Percentiles rank a stretch among this genome's conserved stretches.
These are phyloP conservation scores for Choristoneura rosaceana DNA, from an alignment of 2,888 invertebrate species.

Conservation along the genomic window DNA sequence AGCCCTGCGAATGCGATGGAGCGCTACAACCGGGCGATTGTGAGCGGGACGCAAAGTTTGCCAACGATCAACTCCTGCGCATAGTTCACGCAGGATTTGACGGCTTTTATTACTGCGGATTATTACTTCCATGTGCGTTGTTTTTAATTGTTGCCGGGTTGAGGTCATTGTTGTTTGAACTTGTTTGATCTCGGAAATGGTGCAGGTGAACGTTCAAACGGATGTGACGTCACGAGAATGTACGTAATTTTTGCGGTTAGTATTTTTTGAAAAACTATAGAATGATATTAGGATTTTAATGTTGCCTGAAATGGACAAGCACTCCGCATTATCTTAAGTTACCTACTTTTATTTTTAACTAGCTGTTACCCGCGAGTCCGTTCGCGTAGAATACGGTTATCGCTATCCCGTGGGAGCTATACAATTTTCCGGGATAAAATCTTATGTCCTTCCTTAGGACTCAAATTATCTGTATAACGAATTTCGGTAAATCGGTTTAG, in stretches of 20 bases:
- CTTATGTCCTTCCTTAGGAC: no score
- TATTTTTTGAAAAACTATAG: no score
- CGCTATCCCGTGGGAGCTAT: no score
- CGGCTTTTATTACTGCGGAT: slow-evolving; percentile 50
- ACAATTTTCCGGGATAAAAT: no score
- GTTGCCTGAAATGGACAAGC: no score
- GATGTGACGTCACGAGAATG: slow-evolving; percentile 13
- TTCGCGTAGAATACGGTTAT: no score
- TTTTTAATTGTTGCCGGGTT: slow-evolving; percentile 46
- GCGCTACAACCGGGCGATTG: neutral
- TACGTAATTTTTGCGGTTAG: neutral
- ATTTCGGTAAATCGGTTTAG: no score
- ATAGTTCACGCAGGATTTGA: slow-evolving; percentile 57
- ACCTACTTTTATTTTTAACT: no score
- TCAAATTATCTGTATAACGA: no score
- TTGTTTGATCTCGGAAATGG: slow-evolving; percentile 11
- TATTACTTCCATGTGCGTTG: slow-evolving; percentile 66
- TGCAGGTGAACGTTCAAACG: slow-evolving; percentile 15
- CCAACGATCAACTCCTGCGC: slow-evolving; percentile 72
- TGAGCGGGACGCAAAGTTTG: slow-evolving; percentile 45
- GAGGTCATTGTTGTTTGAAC: neutral
- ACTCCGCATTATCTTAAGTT: no score
- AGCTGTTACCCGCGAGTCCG: no score
- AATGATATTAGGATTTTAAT: no score
- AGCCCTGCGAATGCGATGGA: neutral